These are phyloP conservation scores for Lathronympha strigana DNA, from an alignment of 2,888 invertebrate species.

Conservation along the genomic window DNA sequence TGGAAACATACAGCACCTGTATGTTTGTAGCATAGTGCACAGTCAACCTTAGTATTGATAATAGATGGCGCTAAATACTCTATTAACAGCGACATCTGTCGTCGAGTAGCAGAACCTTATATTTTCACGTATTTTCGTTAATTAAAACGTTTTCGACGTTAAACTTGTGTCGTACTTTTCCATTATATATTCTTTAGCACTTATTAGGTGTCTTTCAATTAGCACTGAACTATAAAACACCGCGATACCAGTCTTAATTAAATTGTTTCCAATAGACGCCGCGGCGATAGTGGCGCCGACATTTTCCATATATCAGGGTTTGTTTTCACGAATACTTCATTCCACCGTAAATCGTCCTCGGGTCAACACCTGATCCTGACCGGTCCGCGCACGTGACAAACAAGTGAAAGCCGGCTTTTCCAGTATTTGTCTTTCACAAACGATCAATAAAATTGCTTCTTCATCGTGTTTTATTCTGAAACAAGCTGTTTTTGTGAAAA, in stretches of 20 bases:
- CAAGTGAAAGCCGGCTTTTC: conserved; percentile 71
- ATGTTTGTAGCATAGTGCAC: neutral
- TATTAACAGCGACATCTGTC: conserved; percentile 53
- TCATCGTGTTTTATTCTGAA: conserved; percentile 19
- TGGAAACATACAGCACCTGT: neutral
- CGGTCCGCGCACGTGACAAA: conserved; percentile 70
- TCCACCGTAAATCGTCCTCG: conserved; percentile 79
- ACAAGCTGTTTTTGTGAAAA: conserved; percentile 28
- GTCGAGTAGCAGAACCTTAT: conserved; percentile 49
- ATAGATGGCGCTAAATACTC: conserved; percentile 10
- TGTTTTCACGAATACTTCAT: conserved; percentile 82
- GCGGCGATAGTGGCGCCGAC: conserved; percentile 75
- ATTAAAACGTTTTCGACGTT: conserved; percentile 4
- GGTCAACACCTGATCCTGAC: conserved; percentile 74
- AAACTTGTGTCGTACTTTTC: conserved; percentile 10
- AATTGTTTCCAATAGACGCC: conserved; percentile 57
- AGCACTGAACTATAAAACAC: conserved; percentile 14
- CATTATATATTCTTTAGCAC: conserved; percentile 14
- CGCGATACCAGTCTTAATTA: conserved; percentile 27
- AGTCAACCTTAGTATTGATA: neutral
- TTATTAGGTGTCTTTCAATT: conserved; percentile 6
- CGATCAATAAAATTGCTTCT: conserved; percentile 29
- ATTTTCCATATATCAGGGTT: conserved; percentile 81
- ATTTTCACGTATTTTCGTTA: conserved; percentile 9
- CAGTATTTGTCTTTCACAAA: conserved; percentile 37